Evolutionary conservation across 1,140 invertebrate species (phyloP).

Genomic region (Hormaphis cornu): DNA sequence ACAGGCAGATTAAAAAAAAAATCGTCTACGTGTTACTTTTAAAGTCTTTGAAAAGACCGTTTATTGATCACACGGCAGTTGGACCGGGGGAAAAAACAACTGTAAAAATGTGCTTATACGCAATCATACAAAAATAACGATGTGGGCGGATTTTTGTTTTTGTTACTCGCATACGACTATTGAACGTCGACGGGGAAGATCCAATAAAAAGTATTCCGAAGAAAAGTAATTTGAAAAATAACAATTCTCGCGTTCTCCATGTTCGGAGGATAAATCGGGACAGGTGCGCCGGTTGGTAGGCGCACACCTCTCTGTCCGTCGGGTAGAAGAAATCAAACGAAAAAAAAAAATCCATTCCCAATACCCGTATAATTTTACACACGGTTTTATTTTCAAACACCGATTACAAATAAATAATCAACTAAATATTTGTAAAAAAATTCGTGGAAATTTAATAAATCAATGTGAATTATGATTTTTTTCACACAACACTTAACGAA

Average conservation of each 20-base stretch:
- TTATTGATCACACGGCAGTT: background rate
- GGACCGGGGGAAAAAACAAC: background rate
- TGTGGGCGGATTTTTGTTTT: conserved; percentile 6
- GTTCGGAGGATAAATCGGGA: conserved; percentile 8
- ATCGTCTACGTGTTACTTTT: background rate
- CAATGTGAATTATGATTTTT: too few species aligned
- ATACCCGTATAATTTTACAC: too few species aligned
- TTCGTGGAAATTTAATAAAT: too few species aligned
- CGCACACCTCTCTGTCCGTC: background rate
- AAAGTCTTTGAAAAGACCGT: conserved; percentile 4
- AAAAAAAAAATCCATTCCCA: background rate
- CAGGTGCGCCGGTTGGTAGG: conserved; percentile 21
- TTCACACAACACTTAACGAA: too few species aligned
- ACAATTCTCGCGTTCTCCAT: conserved; percentile 8
- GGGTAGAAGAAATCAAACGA: background rate
- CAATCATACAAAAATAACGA: conserved; percentile 12
- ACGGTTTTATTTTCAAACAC: background rate
- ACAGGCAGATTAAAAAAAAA: background rate
- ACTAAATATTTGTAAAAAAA: too few species aligned
- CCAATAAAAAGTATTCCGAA: conserved; percentile 21
- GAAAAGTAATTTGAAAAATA: conserved; percentile 31
- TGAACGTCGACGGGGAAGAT: conserved; percentile 8
- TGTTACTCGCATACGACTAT: conserved; percentile 9
- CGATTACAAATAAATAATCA: background rate
- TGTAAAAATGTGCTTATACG: background rate